Conservation (phyloP, 2,113 vertebrate genomes). For the Calyptommatus sinebrachiatus region DNA sequence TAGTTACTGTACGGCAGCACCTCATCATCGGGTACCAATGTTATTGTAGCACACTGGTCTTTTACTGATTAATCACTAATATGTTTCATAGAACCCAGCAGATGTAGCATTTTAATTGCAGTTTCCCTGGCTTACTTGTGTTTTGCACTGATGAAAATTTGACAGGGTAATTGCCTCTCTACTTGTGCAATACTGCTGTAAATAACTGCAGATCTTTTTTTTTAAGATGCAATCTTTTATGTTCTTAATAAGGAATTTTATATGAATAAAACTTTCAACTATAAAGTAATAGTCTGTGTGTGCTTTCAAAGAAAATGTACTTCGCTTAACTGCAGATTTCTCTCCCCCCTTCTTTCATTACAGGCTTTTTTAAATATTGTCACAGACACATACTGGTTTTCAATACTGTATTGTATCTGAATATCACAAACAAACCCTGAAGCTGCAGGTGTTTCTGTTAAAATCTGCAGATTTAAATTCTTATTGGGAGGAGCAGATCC, state of each 20-base stretch:
- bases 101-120: conserved; percentile 87
- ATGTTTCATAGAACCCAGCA: conserved; percentile 81
- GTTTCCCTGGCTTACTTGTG: conserved; percentile 81
- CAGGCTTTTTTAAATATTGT: background rate
- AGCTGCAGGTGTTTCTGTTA: background rate
- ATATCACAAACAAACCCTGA: background rate
- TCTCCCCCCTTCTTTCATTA: background rate
- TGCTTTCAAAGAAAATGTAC: background rate
- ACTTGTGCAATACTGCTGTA: conserved; percentile 89
- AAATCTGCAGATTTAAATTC: no score
- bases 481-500: no score
- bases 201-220: conserved; percentile 80
- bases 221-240: conserved; percentile 76
- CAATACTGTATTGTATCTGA: background rate
- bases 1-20: conserved; percentile 59
- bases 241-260: conserved; percentile 79
- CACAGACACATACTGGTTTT: background rate
- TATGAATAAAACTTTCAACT: conserved; percentile 81
- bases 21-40: conserved; percentile 59
- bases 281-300: background rate
- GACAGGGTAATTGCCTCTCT: conserved; percentile 90
- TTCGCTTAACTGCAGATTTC: background rate
- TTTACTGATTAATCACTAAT: conserved; percentile 69
- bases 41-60: conserved; percentile 59
- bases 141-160: conserved; percentile 86